Conservation (phyloP, 2,888 invertebrate genomes). For the Cerastoderma edule region DNA sequence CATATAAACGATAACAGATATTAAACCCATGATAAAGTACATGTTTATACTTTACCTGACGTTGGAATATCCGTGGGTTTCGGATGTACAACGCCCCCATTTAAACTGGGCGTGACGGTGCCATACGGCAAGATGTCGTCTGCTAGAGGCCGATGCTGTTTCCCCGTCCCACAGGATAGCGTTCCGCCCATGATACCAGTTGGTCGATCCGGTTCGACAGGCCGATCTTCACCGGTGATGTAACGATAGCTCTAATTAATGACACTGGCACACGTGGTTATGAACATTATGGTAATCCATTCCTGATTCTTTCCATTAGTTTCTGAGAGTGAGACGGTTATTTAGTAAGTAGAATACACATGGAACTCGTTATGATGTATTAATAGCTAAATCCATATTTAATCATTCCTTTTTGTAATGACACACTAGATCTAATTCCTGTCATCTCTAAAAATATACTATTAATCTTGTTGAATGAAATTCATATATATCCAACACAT, state of each 20-base stretch:
- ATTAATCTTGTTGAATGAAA: no score
- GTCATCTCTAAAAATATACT: no score
- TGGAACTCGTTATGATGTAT: not conserved
- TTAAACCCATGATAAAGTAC: no score
- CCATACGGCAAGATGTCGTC: constrained; percentile 50
- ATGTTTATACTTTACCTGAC: no score
- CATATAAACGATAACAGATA: no score
- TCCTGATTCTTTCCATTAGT: no score
- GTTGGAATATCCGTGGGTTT: constrained; percentile 23
- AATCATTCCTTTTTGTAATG: no score
- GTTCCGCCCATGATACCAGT: constrained; percentile 55
- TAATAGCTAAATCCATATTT: not conserved
- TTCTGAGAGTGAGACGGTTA: no score
- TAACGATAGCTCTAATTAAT: not conserved
- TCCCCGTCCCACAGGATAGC: constrained; percentile 54
- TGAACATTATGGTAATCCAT: not conserved
- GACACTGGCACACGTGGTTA: not conserved
- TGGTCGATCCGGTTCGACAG: not conserved
- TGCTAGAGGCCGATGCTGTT: constrained; percentile 35
- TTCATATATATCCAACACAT: no score
- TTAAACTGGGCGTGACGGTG: constrained; percentile 20
- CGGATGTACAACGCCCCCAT: constrained; percentile 18
- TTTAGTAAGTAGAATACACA: no score
- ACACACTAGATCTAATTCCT: no score
- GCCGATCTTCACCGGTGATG: not conserved